These are phyloP conservation scores for Leptodactylus fallax DNA, from an alignment of 2,797 vertebrate species.

Conservation along the genomic window DNA sequence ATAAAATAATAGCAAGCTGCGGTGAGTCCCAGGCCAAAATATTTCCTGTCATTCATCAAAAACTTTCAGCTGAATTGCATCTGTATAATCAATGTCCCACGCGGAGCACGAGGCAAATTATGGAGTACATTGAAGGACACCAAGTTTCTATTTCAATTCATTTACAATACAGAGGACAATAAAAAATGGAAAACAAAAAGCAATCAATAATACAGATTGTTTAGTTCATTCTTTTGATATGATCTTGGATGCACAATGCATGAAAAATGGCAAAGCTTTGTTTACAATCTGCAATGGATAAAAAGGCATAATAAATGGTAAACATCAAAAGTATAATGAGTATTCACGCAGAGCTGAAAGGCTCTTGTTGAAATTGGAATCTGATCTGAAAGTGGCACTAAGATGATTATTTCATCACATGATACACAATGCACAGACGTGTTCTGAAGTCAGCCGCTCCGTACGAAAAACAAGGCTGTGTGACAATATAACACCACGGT, in stretches of 20 bases:
- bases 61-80: constrained; percentile 46
- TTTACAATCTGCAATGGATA: constrained; percentile 30
- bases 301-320: constrained; percentile 31
- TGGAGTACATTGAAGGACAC: constrained; percentile 52
- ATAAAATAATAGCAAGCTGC: not conserved
- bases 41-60: constrained; percentile 47
- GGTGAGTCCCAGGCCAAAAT: constrained; percentile 18
- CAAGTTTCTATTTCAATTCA: constrained; percentile 44
- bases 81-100: constrained; percentile 49
- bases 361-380: constrained; percentile 36
- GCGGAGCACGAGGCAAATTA: constrained; percentile 30
- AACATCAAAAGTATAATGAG: constrained; percentile 32
- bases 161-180: constrained; percentile 55
- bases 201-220: constrained; percentile 58
- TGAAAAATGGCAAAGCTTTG: constrained; percentile 14
- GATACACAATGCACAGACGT: not conserved
- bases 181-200: constrained; percentile 27
- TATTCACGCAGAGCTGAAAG: constrained; percentile 26
- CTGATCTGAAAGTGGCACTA: constrained; percentile 11
- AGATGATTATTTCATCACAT: constrained; percentile 13
- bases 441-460: not conserved
- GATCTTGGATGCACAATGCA: constrained; percentile 28
- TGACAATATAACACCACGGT: not conserved
- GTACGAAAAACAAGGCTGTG: not conserved
- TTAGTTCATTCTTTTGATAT: constrained; percentile 34